phyloP scores from a whole-genome alignment of 2,888 invertebrate genomes.

The Amphimallon solstitiale region DNA sequence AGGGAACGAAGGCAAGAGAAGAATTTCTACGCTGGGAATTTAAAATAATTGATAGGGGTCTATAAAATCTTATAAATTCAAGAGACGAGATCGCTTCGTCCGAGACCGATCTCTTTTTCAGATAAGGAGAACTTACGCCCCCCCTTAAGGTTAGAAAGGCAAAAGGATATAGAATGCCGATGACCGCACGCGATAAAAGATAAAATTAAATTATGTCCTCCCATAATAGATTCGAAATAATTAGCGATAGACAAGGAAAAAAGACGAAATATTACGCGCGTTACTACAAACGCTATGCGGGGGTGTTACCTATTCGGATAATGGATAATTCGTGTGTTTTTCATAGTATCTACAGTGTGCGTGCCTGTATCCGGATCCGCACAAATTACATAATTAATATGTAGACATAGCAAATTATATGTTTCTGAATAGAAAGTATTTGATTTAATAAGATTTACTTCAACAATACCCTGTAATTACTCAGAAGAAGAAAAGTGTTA shows the following conservation, averaged over 20 bases:
- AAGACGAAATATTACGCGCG: slow-evolving; percentile 10
- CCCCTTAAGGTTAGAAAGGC: slow-evolving; percentile 5
- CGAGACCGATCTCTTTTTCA: slow-evolving; percentile 15
- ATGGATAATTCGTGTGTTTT: slow-evolving; percentile 7
- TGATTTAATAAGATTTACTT: no score
- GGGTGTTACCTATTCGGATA: slow-evolving; percentile 6
- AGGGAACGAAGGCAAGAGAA: background rate
- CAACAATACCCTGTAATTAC: no score
- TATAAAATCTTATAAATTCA: slow-evolving; percentile 34
- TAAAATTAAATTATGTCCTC: slow-evolving; percentile 31
- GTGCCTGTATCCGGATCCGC: background rate
- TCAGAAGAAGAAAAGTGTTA: no score
- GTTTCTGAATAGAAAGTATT: background rate
- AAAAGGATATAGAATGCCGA: slow-evolving; percentile 12
- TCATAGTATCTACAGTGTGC: slow-evolving; percentile 8
- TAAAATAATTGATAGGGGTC: slow-evolving; percentile 30
- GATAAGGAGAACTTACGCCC: slow-evolving; percentile 24
- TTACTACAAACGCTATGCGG: background rate
- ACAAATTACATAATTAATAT: slow-evolving; percentile 8
- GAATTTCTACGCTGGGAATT: slow-evolving; percentile 17
- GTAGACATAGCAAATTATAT: background rate
- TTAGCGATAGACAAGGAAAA: slow-evolving; percentile 29
- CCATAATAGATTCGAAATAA: slow-evolving; percentile 33
- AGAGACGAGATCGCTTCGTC: slow-evolving; percentile 13
- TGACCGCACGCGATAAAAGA: slow-evolving; percentile 23